These are phyloP conservation scores for Byasa hedistus DNA, from an alignment of 2,888 invertebrate species.

Conservation along the genomic window DNA sequence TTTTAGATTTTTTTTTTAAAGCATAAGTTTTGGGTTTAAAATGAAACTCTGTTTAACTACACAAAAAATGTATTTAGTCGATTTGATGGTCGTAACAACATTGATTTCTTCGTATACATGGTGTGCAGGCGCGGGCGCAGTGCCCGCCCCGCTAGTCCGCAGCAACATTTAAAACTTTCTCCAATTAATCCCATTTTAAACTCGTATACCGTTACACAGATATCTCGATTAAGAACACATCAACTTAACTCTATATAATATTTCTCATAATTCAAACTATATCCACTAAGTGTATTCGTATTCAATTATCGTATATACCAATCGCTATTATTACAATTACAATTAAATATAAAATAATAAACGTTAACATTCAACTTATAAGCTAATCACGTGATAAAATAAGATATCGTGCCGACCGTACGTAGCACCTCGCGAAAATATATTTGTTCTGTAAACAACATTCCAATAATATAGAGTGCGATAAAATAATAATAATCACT, in stretches of 20 bases:
- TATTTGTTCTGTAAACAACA: constrained; percentile 66
- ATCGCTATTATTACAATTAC: constrained; percentile 30
- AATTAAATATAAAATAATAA: constrained; percentile 38
- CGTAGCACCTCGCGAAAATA: constrained; percentile 66
- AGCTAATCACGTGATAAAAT: constrained; percentile 57
- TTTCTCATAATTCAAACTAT: constrained; percentile 53
- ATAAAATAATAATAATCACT: constrained; percentile 30
- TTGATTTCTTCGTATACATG: constrained; percentile 78
- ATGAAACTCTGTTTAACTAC: constrained; percentile 64
- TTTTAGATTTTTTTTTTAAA: too few relatives aligned
- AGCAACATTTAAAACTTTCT: constrained; percentile 60
- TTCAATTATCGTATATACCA: constrained; percentile 44
- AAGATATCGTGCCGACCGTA: constrained; percentile 59
- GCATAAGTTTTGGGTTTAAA: constrained; percentile 41
- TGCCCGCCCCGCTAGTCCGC: constrained; percentile 58
- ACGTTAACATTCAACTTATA: constrained; percentile 48
- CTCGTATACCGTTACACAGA: constrained; percentile 78
- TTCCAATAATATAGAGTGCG: constrained; percentile 38
- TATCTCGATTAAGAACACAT: constrained; percentile 78
- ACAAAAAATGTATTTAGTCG: constrained; percentile 77
- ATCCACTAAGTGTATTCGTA: constrained; percentile 45
- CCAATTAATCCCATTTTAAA: constrained; percentile 45
- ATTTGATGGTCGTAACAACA: constrained; percentile 78
- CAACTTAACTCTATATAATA: constrained; percentile 66
- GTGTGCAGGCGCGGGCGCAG: constrained; percentile 57